Evolutionary conservation across 2,888 invertebrate genomes (phyloP).

Genomic region (Pristionchus exspectatus): DNA sequence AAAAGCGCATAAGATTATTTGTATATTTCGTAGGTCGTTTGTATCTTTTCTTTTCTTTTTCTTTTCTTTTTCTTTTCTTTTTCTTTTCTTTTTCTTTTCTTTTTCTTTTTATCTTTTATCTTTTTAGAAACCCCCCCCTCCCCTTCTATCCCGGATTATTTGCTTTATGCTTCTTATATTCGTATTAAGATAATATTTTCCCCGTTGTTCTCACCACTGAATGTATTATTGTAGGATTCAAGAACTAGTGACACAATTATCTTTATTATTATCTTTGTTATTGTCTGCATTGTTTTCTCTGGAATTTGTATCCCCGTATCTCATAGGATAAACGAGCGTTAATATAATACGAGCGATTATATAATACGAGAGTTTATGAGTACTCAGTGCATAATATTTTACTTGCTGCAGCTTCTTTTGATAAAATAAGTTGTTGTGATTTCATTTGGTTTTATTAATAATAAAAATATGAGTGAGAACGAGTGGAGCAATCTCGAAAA

Average conservation of each 20-base stretch:
- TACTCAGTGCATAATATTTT: constrained; percentile 35
- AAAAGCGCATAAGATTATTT: neutral
- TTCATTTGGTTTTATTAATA: no score
- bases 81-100: no score
- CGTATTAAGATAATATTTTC: constrained; percentile 2
- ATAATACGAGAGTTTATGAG: constrained; percentile 33
- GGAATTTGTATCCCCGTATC: neutral
- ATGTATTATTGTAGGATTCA: constrained; percentile 40
- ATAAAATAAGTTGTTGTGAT: no score
- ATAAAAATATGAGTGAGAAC: no score
- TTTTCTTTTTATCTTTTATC: no score
- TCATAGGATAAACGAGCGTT: neutral
- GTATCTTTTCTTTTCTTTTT: no score
- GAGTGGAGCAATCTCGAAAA: no score
- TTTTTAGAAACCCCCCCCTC: constrained; percentile 8
- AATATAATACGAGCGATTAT: constrained; percentile 50
- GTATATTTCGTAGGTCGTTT: neutral
- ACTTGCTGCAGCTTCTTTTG: constrained; percentile 5
- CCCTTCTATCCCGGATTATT: neutral
- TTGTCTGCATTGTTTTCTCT: neutral
- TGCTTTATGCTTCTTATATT: constrained; percentile 28
- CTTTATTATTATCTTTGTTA: neutral
- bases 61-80: no score
- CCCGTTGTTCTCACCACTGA: neutral
- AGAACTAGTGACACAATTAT: neutral